Evolutionary conservation across 2,113 vertebrate species (phyloP).

Genomic region (Mastomys natalensis): DNA sequence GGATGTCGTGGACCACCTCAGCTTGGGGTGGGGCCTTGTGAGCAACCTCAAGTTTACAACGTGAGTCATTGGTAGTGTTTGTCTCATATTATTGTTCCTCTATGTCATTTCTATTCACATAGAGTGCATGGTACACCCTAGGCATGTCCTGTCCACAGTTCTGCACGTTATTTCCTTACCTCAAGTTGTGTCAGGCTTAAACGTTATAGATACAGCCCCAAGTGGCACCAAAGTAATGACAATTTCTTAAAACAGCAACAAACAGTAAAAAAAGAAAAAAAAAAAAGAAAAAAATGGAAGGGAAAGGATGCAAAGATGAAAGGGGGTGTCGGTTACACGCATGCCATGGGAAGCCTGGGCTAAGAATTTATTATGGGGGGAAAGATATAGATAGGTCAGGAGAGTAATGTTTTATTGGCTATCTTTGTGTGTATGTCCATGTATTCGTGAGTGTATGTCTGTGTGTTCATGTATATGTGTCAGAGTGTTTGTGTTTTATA

Average conservation of each 20-base stretch:
- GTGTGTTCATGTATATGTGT: not conserved
- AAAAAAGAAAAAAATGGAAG: not conserved
- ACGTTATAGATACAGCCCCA: not conserved
- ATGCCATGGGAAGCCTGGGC: not conserved
- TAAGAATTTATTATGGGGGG: not conserved
- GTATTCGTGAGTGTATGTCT: not conserved
- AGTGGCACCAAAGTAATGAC: not conserved
- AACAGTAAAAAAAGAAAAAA: no score
- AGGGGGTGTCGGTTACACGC: fast-evolving
- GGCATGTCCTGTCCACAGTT: not conserved
- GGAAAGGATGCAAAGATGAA: not conserved
- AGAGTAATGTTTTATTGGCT: not conserved
- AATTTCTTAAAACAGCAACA: not conserved
- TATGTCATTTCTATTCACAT: not conserved
- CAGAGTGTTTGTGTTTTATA: not conserved
- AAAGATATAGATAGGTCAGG: not conserved
- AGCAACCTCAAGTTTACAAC: not conserved
- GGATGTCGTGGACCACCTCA: not conserved
- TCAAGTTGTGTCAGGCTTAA: not conserved
- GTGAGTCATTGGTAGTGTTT: not conserved
- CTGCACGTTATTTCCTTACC: not conserved
- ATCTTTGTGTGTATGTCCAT: not conserved
- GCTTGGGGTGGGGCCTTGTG: not conserved
- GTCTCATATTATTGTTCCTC: not conserved
- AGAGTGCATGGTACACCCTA: not conserved